Evolutionary conservation across 2,797 vertebrate species (phyloP).

Genomic region (Thaleichthys pacificus): DNA sequence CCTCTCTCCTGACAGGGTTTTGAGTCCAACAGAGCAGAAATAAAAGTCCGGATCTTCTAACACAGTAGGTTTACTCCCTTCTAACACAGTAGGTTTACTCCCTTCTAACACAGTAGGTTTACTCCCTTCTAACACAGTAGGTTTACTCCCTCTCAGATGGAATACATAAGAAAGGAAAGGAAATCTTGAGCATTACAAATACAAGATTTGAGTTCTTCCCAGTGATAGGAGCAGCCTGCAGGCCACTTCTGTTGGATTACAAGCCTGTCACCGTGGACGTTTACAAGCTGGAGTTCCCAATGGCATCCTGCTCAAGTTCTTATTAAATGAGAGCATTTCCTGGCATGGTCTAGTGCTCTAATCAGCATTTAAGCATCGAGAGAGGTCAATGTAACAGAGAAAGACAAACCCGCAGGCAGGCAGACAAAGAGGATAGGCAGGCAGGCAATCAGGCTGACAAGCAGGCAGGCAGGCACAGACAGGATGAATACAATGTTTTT

Average conservation of each 20-base stretch:
- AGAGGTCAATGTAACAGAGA: neutral
- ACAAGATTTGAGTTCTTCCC: constrained; percentile 40
- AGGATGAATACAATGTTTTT: constrained; percentile 25
- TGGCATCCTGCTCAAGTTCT: constrained; percentile 47
- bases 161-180: constrained; percentile 15
- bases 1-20: constrained; percentile 54
- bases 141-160: constrained; percentile 42
- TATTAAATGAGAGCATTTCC: constrained; percentile 49
- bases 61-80: constrained; percentile 48
- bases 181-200: constrained; percentile 38
- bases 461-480: neutral
- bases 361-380: neutral
- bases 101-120: constrained; percentile 42
- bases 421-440: neutral
- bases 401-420: neutral
- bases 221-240: constrained; percentile 21
- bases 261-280: constrained; percentile 28
- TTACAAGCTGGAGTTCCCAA: constrained; percentile 34
- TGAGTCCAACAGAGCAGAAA: constrained; percentile 32
- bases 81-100: constrained; percentile 41
- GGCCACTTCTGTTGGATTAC: constrained; percentile 28
- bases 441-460: constrained; percentile 3
- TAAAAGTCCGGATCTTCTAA: constrained; percentile 34
- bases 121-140: constrained; percentile 42
- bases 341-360: constrained; percentile 32